Percentiles rank a stretch among this genome's conserved stretches.
These are phyloP conservation scores for Stenopsyche tienmushanensis DNA, from an alignment of 1,140 invertebrate species.

Conservation along the genomic window DNA sequence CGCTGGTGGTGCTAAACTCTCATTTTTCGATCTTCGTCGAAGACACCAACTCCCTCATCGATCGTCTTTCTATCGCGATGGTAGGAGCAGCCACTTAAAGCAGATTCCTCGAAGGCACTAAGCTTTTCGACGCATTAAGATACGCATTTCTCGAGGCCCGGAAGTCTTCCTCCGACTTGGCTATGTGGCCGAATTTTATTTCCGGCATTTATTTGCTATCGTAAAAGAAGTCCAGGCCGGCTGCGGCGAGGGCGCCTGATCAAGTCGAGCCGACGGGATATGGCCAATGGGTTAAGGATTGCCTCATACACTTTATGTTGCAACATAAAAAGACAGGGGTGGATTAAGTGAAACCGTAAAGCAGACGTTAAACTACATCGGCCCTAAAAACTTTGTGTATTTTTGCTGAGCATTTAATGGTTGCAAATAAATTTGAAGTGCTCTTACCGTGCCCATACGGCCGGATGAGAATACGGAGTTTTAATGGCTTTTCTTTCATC, in stretches of 20 bases:
- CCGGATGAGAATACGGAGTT: background rate
- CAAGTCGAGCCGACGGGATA: background rate
- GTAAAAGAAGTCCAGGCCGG: background rate
- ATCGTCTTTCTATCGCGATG: background rate
- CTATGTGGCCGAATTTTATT: background rate
- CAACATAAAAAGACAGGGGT: slow-evolving; percentile 26
- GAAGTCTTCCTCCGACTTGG: no score
- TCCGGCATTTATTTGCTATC: slow-evolving; percentile 1
- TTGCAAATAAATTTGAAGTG: slow-evolving; percentile 30
- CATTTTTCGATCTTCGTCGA: no score
- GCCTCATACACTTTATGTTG: slow-evolving; percentile 23
- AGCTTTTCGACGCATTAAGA: no score
- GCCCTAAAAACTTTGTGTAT: slow-evolving; percentile 34
- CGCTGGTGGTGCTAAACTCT: no score
- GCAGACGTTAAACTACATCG: slow-evolving; percentile 24
- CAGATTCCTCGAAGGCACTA: no score
- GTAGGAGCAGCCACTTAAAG: background rate
- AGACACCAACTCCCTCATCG: no score
- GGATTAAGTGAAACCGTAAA: slow-evolving; percentile 37
- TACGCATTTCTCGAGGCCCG: no score
- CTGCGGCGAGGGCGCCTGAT: background rate
- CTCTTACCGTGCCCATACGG: background rate
- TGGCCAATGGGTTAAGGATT: slow-evolving; percentile 17
- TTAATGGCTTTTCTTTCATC: slow-evolving; percentile 6
- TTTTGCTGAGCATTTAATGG: slow-evolving; percentile 31